phyloP scores from a whole-genome alignment of 35 echinoderm and acorn worm species.

The Lytechinus pictus region DNA sequence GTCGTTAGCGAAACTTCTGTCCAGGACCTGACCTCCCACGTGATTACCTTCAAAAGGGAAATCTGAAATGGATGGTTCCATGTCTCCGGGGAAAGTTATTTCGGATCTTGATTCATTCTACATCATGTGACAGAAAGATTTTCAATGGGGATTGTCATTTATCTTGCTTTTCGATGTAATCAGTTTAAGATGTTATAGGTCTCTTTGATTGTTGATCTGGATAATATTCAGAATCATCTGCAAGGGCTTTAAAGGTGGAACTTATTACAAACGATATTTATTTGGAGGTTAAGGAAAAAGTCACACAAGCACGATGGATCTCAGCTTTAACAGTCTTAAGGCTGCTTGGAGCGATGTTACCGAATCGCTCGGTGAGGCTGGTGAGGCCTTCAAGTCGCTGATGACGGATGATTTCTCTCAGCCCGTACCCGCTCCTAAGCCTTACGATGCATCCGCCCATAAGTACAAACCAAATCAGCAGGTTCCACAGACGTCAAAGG shows the following conservation, averaged over 20 bases:
- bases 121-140: too few species aligned
- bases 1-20: too few species aligned
- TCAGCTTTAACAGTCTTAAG: background rate
- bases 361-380: background rate
- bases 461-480: background rate
- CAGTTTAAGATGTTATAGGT: too few species aligned
- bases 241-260: background rate
- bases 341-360: background rate
- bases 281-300: background rate
- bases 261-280: background rate
- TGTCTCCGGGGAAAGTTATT: too few species aligned
- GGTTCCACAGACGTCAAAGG: background rate
- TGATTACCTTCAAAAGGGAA: too few species aligned
- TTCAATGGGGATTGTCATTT: too few species aligned
- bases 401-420: background rate
- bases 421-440: background rate
- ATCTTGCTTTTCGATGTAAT: too few species aligned
- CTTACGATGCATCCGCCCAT: background rate
- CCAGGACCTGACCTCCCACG: too few species aligned
- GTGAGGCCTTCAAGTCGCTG: background rate
- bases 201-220: background rate
- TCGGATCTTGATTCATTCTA: too few species aligned
- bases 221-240: background rate
- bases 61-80: too few species aligned
- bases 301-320: background rate